phyloP scores from a whole-genome alignment of 2,888 invertebrate genomes.

The Apocheima hispidaria region DNA sequence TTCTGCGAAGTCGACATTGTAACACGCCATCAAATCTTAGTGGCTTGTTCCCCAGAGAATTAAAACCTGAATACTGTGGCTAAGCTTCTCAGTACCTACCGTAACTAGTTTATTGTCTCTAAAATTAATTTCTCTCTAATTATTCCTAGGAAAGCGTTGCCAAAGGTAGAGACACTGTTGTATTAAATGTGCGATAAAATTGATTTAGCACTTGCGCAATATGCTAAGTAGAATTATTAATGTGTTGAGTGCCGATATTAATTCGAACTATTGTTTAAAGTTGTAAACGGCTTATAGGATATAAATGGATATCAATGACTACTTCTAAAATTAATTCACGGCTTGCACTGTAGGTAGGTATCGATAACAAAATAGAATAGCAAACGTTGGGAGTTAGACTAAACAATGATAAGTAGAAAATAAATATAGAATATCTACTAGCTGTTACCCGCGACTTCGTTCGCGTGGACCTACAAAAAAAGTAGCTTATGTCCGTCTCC shows the following conservation, averaged over 20 bases:
- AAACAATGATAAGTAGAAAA: constrained; percentile 9
- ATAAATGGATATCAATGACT: constrained; percentile 3
- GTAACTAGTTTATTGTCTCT: no score
- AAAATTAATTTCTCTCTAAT: background rate
- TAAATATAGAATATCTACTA: no score
- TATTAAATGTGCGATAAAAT: background rate
- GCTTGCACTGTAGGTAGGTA: background rate
- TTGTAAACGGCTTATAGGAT: constrained; percentile 7
- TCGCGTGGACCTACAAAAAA: no score
- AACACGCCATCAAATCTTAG: no score
- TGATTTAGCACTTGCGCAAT: constrained; percentile 2
- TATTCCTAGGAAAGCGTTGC: background rate
- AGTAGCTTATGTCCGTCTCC: no score
- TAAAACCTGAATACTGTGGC: no score
- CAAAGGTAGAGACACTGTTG: background rate
- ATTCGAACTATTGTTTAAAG: constrained; percentile 2
- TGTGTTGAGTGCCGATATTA: background rate
- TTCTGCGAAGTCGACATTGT: no score
- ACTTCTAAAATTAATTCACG: constrained; percentile 5
- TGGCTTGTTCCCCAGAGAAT: no score
- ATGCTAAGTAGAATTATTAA: background rate
- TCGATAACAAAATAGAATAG: background rate
- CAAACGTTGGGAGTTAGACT: constrained; percentile 7
- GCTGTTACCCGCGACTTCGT: no score
- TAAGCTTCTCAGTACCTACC: no score